These are phyloP conservation scores for Heliconius himera DNA, from an alignment of 1,140 invertebrate species.

Conservation along the genomic window DNA sequence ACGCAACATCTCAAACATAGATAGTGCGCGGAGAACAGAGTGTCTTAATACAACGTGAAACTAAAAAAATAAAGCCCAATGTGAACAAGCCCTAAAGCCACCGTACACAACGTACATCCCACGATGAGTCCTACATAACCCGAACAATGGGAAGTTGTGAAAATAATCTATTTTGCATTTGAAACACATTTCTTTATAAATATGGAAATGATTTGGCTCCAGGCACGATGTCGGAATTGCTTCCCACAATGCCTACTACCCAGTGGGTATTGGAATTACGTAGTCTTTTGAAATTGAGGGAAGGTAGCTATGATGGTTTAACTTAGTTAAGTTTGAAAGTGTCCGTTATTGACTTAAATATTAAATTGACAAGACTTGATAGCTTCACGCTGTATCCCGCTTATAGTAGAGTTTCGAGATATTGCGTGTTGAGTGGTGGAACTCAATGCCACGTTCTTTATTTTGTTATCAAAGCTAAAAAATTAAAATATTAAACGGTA, in stretches of 20 bases:
- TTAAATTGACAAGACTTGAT: too few species aligned
- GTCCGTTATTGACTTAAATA: too few species aligned
- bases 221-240: slow-evolving; percentile 1
- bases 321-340: neutral
- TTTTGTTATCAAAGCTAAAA: too few species aligned
- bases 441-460: too few species aligned
- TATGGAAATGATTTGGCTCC: slow-evolving; percentile 10
- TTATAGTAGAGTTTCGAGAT: too few species aligned
- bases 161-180: slow-evolving; percentile 16
- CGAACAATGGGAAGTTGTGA: slow-evolving; percentile 7
- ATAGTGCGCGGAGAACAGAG: too few species aligned
- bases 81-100: neutral
- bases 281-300: neutral
- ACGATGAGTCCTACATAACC: neutral
- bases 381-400: too few species aligned
- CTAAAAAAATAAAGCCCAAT: neutral
- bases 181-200: slow-evolving; percentile 16
- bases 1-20: too few species aligned
- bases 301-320: neutral
- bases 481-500: too few species aligned
- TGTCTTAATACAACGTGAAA: too few species aligned
- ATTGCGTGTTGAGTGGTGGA: too few species aligned
- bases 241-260: neutral
- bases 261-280: neutral
- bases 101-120: neutral